A percentile compares a stretch with the other conserved stretches of the same genome.
These are phyloP conservation scores for Triplophysa yarkandensis DNA, from an alignment of 2,797 vertebrate genomes.

Conservation along the genomic window DNA sequence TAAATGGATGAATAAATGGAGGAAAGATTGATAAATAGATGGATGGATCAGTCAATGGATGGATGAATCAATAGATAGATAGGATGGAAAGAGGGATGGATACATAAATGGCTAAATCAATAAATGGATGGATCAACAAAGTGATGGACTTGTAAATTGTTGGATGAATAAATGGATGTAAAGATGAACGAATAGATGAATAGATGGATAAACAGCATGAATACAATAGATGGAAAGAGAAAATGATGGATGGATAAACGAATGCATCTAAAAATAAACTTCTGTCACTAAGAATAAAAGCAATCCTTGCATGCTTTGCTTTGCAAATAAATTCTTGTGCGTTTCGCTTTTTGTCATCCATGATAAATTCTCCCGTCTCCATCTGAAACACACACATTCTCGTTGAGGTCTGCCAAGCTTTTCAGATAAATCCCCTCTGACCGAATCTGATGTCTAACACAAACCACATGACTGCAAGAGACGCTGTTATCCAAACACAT, in stretches of 20 bases:
- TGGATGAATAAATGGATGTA: too few species aligned
- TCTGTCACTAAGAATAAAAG: constrained; percentile 1
- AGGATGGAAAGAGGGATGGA: too few species aligned
- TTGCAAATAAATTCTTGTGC: constrained; percentile 5
- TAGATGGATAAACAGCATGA: too few species aligned
- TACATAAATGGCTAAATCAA: too few species aligned
- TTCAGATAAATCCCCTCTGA: background rate
- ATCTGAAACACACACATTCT: background rate
- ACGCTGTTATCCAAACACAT: constrained; percentile 1
- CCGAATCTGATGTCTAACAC: constrained; percentile 11
- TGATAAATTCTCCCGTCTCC: background rate
- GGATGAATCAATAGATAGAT: too few species aligned
- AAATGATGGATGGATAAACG: background rate
- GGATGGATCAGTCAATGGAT: too few species aligned
- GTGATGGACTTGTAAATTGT: too few species aligned
- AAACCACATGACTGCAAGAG: constrained; percentile 28
- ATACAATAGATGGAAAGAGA: background rate
- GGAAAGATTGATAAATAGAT: too few species aligned
- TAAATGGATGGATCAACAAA: too few species aligned
- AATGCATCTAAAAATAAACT: background rate
- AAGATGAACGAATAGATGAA: too few species aligned
- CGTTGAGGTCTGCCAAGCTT: background rate
- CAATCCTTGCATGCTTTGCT: background rate
- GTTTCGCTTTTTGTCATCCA: background rate
- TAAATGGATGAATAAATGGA: too few species aligned